A percentile compares a stretch with the other conserved stretches of the same genome.
phyloP scores from a whole-genome alignment of 2,888 invertebrate genomes.

The Apoda limacodes region DNA sequence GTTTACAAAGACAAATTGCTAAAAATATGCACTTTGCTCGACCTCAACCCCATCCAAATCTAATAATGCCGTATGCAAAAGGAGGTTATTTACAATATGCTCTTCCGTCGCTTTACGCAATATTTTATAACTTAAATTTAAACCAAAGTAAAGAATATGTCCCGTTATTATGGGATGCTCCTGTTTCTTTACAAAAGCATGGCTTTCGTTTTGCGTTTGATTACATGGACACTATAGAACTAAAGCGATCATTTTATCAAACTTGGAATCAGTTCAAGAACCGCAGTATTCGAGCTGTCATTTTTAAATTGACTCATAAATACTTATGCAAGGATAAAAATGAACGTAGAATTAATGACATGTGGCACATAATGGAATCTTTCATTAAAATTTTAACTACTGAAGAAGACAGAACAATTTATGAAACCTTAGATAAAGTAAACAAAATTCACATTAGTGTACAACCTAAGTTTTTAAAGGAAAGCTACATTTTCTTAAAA shows the following conservation, averaged over 20 bases:
- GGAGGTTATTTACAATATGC: constrained; percentile 46
- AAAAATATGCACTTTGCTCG: constrained; percentile 46
- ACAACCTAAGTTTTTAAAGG: constrained; percentile 30
- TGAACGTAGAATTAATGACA: constrained; percentile 21
- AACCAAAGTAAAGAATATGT: constrained; percentile 26
- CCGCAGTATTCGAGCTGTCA: constrained; percentile 36
- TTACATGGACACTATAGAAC: constrained; percentile 29
- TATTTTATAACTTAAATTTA: constrained; percentile 38
- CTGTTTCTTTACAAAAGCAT: constrained; percentile 48
- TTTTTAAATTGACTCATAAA: constrained; percentile 35
- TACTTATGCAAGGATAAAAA: constrained; percentile 34
- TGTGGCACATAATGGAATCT: constrained; percentile 34
- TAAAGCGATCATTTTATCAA: constrained; percentile 29
- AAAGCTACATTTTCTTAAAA: constrained; percentile 36
- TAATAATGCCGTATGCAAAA: constrained; percentile 37
- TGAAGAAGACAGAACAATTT: constrained; percentile 39
- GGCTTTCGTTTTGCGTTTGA: constrained; percentile 37
- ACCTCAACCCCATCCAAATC: constrained; percentile 37
- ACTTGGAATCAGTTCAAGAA: constrained; percentile 40
- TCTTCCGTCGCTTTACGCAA: constrained; percentile 39
- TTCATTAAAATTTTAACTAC: constrained; percentile 39
- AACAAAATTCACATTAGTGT: constrained; percentile 27
- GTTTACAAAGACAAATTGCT: constrained; percentile 37
- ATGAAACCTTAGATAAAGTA: constrained; percentile 28
- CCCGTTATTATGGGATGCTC: constrained; percentile 31